A percentile compares a stretch with the other conserved stretches of the same genome.
Evolutionary conservation across 1,140 invertebrate genomes (phyloP).

Genomic region (Trichomalopsis sarcophagae): DNA sequence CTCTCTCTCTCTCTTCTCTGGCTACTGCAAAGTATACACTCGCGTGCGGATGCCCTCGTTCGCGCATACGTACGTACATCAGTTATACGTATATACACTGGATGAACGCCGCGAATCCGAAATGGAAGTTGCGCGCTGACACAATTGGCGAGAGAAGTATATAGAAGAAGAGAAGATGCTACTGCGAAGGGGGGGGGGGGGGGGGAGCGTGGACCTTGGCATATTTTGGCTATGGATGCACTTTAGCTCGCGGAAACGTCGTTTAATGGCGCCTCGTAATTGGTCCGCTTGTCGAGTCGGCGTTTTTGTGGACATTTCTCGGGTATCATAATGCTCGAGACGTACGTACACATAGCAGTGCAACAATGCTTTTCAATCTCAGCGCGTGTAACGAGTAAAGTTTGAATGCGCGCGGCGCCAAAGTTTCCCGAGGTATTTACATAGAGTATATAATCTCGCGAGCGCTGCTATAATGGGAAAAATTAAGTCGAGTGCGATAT

Average conservation of each 20-base stretch:
- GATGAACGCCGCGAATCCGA: background rate
- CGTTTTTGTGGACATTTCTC: background rate
- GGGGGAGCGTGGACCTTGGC: slow-evolving; percentile 24
- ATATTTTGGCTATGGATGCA: background rate
- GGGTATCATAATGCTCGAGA: background rate
- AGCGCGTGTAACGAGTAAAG: too few species aligned
- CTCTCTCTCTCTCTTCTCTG: background rate
- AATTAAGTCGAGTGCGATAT: too few species aligned
- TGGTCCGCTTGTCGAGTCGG: background rate
- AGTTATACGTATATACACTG: background rate
- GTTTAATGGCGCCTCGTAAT: background rate
- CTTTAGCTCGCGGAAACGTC: background rate
- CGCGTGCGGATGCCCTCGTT: slow-evolving; percentile 25
- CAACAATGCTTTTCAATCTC: background rate
- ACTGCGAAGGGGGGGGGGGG: background rate
- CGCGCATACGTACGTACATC: background rate
- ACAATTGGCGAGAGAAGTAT: background rate
- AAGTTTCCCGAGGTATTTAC: too few species aligned
- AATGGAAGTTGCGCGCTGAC: slow-evolving; percentile 2
- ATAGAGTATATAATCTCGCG: too few species aligned
- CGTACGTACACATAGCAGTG: background rate
- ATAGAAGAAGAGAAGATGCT: background rate
- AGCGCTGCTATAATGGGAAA: too few species aligned
- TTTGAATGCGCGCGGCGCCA: too few species aligned
- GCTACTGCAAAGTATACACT: background rate